Base-by-base conservation (phyloP, 2,888 invertebrate genomes). In the Campoplex capitator region DNA sequence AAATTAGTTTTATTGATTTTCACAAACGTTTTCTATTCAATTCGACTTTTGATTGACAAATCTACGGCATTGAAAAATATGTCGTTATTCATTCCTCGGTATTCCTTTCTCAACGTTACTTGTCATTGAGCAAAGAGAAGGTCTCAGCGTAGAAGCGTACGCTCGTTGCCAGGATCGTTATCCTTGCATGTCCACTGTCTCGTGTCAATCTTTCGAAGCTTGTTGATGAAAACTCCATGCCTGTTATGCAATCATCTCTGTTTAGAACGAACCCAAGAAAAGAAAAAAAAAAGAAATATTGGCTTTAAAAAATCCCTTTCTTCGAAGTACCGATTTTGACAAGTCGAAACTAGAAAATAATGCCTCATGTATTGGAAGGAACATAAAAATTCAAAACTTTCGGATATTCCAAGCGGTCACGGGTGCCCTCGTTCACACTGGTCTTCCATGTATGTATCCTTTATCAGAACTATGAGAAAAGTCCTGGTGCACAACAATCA, bases 401-500 rank as follows among this genome's bases (percentile, higher is more conserved):
- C 11, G 11, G 3, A 11, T 1, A 45, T 13, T 45, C 13, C 45
- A 11, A 2, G 11, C 13, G 13, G 13, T 11, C 13, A 11, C 45
- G 13, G 45, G 45, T 45, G 3, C 2, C 45, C 45, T 3, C 1
- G 0, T 45, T 45, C 11, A 11, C 11, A 2, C 13, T 16, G 32
- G 32, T 28, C 28, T 23, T 0, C 9, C 11, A 8, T 23, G 23
- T 56, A 58, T 38, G 11, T 56, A 56, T 18, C 70, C 51, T 38
- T 80, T 75, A 70, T 76, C 80, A 75, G 32, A 35, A 78, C 56
- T 76, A 54, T 74, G 73, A 67, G 62, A 83, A 83, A 83, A 76
- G 73, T 79, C 71, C 42, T 76, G 85, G 51, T 76, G 56, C 58
- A 70, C 80, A 71, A 85, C 71, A 85, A 85, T 85, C 85, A 67